Conservation (phyloP, 1,140 invertebrate genomes). For the Trichomalopsis sarcophagae region DNA sequence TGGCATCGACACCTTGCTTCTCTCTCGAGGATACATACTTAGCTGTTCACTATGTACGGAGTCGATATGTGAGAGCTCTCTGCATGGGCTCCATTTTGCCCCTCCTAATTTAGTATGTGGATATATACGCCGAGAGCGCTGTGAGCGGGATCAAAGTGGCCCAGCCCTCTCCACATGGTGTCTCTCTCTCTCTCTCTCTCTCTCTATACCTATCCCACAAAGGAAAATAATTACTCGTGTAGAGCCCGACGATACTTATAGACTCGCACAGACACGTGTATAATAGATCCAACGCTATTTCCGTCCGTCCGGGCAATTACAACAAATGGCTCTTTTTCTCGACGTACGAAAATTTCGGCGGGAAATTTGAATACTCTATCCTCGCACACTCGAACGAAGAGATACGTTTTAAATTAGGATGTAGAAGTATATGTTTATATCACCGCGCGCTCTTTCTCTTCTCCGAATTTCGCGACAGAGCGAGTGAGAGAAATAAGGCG, state of each 20-base stretch:
- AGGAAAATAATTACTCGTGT: constrained; percentile 69
- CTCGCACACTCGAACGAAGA: no score
- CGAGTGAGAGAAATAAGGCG: neutral
- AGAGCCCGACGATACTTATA: constrained; percentile 40
- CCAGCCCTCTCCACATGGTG: constrained; percentile 62
- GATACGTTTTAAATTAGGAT: constrained; percentile 1
- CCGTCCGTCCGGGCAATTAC: no score
- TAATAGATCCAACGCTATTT: no score
- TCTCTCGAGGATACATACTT: neutral
- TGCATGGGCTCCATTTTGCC: constrained; percentile 56
- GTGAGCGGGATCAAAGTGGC: constrained; percentile 51
- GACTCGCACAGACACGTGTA: no score
- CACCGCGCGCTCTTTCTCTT: neutral
- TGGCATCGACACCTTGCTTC: neutral
- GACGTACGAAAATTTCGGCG: neutral
- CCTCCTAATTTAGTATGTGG: constrained; percentile 57
- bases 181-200: constrained; percentile 58
- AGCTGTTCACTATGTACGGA: neutral
- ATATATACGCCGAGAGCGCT: neutral
- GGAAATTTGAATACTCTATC: neutral
- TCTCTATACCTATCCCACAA: constrained; percentile 57
- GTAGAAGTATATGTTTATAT: neutral
- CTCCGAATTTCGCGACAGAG: constrained; percentile 7
- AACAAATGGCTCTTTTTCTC: no score
- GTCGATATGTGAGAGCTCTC: neutral